Percentiles rank a stretch among this genome's conserved stretches.
phyloP scores from a whole-genome alignment of 2,888 invertebrate genomes.

The Callinectes sapidus region DNA sequence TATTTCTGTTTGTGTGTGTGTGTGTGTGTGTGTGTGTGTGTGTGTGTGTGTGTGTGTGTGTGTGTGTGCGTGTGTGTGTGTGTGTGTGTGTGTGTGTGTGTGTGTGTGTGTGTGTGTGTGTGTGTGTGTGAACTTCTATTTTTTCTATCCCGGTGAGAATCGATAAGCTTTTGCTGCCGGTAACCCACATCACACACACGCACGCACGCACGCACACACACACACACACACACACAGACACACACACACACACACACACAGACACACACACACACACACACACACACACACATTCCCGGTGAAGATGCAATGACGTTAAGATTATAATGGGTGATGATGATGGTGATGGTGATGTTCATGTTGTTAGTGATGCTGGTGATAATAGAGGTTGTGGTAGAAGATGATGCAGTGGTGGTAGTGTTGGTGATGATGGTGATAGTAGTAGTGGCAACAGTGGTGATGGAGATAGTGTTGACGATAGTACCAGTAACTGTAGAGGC shows the following conservation, averaged over 20 bases:
- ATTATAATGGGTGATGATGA: background rate
- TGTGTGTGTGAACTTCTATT: background rate
- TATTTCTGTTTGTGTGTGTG: background rate
- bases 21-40: background rate
- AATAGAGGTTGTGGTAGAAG: too few relatives aligned
- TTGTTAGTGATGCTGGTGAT: background rate
- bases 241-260: background rate
- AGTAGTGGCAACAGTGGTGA: background rate
- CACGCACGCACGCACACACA: background rate
- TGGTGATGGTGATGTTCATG: background rate
- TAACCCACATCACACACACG: background rate
- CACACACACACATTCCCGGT: background rate
- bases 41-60: background rate
- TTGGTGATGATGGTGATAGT: background rate
- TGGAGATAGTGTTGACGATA: background rate
- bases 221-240: background rate
- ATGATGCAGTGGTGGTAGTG: background rate
- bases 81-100: conserved; percentile 41
- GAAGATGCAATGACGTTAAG: too few relatives aligned
- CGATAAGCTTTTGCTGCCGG: background rate
- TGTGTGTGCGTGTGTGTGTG: conserved; percentile 32
- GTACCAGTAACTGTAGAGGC: background rate
- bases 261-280: background rate
- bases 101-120: conserved; percentile 27
- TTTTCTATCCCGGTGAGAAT: background rate